These are phyloP conservation scores for Formicarius rufipectus DNA, from an alignment of 2,113 vertebrate genomes.

Conservation along the genomic window DNA sequence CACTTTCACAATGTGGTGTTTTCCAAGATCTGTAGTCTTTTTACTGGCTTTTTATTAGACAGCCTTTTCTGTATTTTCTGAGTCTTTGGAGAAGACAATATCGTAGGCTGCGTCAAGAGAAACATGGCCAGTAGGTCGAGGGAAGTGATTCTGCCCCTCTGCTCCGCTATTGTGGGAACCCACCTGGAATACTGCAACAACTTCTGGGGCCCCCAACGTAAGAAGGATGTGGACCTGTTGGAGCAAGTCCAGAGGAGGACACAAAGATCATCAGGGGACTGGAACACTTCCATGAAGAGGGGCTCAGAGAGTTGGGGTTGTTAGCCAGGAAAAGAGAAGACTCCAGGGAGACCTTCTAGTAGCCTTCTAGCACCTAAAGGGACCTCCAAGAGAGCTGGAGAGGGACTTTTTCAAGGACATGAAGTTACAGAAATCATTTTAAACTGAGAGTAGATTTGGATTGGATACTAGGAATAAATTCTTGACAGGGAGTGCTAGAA, in stretches of 20 bases:
- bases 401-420: no score
- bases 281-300: fast-evolving
- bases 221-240: not conserved
- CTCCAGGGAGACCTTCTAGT: not conserved
- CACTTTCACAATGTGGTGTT: not conserved
- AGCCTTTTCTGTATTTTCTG: not conserved
- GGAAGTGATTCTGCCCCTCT: not conserved
- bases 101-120: not conserved
- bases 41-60: not conserved
- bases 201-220: not conserved
- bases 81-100: not conserved
- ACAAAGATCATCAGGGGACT: not conserved
- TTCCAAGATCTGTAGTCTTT: not conserved
- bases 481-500: not conserved
- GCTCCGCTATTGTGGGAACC: not conserved
- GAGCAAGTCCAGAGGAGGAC: not conserved
- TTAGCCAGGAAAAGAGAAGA: not conserved
- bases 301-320: not conserved
- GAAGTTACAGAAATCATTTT: not conserved
- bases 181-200: not conserved
- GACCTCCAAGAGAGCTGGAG: not conserved
- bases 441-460: not conserved
- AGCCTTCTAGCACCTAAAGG: not conserved
- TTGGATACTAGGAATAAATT: not conserved
- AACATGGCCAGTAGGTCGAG: fast-evolving